Evolutionary conservation across 2,113 vertebrate species (phyloP).

Genomic region (Dasyprocta punctata): DNA sequence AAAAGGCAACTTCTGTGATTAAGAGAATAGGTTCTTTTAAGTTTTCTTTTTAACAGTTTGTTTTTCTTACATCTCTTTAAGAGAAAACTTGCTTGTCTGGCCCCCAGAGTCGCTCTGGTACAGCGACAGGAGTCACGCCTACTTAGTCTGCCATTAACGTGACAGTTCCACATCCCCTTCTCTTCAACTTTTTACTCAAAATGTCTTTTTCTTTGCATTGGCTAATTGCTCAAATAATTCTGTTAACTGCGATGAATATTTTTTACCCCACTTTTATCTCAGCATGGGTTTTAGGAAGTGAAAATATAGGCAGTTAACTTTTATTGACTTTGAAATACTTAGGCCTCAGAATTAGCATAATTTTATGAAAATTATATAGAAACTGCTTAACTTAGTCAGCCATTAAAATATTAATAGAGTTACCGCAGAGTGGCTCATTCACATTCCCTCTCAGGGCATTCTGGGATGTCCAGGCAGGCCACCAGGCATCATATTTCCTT

Average conservation of each 20-base stretch:
- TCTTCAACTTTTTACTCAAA: neutral
- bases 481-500: neutral
- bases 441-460: neutral
- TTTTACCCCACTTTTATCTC: slow-evolving; percentile 54
- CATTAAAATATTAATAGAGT: slow-evolving; percentile 49
- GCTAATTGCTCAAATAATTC: slow-evolving; percentile 42
- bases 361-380: slow-evolving; percentile 45
- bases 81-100: neutral
- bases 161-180: neutral
- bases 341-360: slow-evolving; percentile 12
- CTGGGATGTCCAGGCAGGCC: neutral
- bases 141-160: neutral
- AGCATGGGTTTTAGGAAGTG: slow-evolving; percentile 41
- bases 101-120: neutral
- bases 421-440: neutral
- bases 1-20: neutral
- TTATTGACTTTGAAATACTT: slow-evolving; percentile 21
- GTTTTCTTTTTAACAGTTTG: neutral
- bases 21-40: neutral
- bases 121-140: neutral
- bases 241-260: slow-evolving; percentile 1
- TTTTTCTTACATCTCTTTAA: neutral
- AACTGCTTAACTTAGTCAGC: slow-evolving; percentile 32
- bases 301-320: slow-evolving; percentile 52
- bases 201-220: slow-evolving; percentile 35